phyloP scores from a whole-genome alignment of 2,888 invertebrate genomes.

The Eupithecia subumbrata region DNA sequence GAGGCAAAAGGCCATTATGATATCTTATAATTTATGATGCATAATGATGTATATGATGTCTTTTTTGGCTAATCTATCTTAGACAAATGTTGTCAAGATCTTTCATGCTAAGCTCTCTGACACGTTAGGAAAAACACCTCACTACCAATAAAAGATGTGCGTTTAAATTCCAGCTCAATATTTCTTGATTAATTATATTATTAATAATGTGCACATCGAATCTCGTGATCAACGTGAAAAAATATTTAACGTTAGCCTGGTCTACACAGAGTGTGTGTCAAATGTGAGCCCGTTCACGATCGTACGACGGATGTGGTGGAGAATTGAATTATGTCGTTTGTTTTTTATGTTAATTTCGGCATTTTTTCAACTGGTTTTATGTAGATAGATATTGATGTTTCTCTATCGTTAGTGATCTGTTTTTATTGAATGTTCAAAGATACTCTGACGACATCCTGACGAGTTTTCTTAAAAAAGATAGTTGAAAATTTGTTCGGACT shows the following conservation, averaged over 20 bases:
- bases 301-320: constrained; percentile 17
- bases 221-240: background rate
- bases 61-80: background rate
- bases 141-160: too few species aligned
- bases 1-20: background rate
- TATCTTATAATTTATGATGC: background rate
- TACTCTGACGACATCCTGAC: too few species aligned
- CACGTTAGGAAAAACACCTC: too few species aligned
- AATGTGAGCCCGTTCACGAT: constrained; percentile 28
- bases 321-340: constrained; percentile 24
- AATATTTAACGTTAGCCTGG: background rate
- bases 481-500: too few species aligned
- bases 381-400: background rate
- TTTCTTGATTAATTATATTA: too few species aligned
- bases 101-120: background rate
- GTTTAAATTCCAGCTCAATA: too few species aligned
- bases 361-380: background rate
- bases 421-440: background rate
- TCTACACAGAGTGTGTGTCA: constrained; percentile 22
- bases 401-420: background rate
- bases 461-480: too few species aligned
- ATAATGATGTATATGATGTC: background rate
- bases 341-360: constrained; percentile 13
- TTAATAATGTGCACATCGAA: too few species aligned
- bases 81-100: background rate